Percentiles rank a stretch among this genome's conserved stretches.
Evolutionary conservation across 2,113 vertebrate genomes (phyloP).

Genomic region (Asarcornis scutulata): DNA sequence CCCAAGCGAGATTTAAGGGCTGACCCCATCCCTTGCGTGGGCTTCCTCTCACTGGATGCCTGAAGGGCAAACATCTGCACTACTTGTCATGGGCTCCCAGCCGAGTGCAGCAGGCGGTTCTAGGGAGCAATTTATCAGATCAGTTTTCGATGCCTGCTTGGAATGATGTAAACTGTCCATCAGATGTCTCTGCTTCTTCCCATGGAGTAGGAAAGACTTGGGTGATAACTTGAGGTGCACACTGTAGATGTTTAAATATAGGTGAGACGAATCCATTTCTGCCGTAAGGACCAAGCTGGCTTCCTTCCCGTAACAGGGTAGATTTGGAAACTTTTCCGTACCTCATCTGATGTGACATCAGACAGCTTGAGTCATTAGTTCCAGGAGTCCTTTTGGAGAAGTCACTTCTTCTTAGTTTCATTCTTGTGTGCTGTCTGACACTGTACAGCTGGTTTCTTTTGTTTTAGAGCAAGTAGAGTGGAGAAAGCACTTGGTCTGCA

Average conservation of each 20-base stretch:
- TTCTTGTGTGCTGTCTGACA: background rate
- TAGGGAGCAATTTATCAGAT: background rate
- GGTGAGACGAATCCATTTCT: background rate
- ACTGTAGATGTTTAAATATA: background rate
- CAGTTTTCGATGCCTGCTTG: background rate
- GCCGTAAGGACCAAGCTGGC: background rate
- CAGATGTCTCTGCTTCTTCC: background rate
- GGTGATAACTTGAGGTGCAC: background rate
- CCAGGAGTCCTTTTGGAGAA: background rate
- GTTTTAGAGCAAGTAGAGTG: constrained; percentile 4
- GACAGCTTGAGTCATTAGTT: constrained; percentile 1
- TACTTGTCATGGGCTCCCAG: background rate
- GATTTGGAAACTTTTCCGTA: background rate
- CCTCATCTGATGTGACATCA: constrained; percentile 1
- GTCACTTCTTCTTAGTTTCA: background rate
- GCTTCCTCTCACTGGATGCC: background rate
- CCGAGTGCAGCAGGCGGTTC: background rate
- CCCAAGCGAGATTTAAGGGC: background rate
- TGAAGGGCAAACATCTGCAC: background rate
- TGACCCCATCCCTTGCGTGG: background rate
- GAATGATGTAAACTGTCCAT: background rate
- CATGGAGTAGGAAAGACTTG: background rate
- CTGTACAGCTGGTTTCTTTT: background rate
- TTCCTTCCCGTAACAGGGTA: background rate
- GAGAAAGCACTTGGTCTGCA: background rate